These are phyloP conservation scores for Callosobruchus maculatus DNA, from an alignment of 2,888 invertebrate genomes.

Conservation along the genomic window DNA sequence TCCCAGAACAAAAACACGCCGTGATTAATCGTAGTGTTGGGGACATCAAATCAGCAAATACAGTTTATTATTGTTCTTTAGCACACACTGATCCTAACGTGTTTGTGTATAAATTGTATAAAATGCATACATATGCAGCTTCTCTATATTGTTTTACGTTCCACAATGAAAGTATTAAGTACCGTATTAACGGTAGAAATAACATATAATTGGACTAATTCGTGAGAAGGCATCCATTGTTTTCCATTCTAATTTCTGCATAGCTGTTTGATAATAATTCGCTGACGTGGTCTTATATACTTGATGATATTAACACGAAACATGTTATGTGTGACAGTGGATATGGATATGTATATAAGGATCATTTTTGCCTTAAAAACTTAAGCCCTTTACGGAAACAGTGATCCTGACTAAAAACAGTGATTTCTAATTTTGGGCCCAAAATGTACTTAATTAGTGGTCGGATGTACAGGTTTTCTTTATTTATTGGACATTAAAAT, in stretches of 20 bases:
- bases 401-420: too few species aligned
- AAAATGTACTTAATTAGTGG: too few species aligned
- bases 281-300: too few species aligned
- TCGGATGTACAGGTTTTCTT: too few species aligned
- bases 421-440: too few species aligned
- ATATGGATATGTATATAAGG: too few species aligned
- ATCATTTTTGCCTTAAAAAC: too few species aligned
- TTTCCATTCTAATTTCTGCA: neutral
- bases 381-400: too few species aligned
- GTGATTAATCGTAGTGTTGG: neutral
- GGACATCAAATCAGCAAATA: neutral
- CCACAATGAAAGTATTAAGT: neutral
- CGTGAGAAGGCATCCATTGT: neutral
- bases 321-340: too few species aligned
- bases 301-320: too few species aligned
- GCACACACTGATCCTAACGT: neutral
- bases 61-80: neutral
- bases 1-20: neutral
- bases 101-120: neutral
- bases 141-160: neutral
- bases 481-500: too few species aligned
- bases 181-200: neutral
- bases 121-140: neutral
- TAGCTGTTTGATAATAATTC: neutral
- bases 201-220: neutral